Evolutionary conservation across 2,888 invertebrate genomes (phyloP).

Genomic region (Agapostemon virescens): DNA sequence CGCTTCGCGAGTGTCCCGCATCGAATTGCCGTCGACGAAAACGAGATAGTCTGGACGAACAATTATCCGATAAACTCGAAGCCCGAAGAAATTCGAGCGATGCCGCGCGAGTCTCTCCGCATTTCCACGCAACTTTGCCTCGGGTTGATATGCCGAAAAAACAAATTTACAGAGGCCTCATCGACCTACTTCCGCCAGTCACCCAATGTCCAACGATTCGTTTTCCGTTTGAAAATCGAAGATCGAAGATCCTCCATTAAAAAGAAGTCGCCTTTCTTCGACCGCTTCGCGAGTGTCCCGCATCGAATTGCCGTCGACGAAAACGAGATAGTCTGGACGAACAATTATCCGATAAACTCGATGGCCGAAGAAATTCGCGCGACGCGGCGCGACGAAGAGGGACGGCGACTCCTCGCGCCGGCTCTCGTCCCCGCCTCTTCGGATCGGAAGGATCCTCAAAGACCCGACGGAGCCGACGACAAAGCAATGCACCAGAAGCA

Average conservation of each 20-base stretch:
- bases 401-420: not conserved
- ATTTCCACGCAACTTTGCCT: not conserved
- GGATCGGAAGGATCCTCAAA: slow-evolving; percentile 4
- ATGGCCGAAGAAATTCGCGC: not conserved
- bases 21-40: no score
- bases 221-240: no score
- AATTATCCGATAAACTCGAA: no score
- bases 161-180: not conserved
- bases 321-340: not conserved
- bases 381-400: not conserved
- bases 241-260: no score
- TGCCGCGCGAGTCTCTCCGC: not conserved
- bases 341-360: not conserved
- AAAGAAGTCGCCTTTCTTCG: not conserved
- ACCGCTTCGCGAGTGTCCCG: not conserved
- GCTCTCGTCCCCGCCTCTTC: not conserved
- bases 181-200: not conserved
- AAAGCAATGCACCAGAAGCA: slow-evolving; percentile 3
- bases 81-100: no score
- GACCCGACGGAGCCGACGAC: not conserved
- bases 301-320: not conserved
- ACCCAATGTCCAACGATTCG: not conserved
- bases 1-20: no score
- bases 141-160: not conserved
- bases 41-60: no score